A percentile compares a stretch with the other conserved stretches of the same genome.
These are phyloP conservation scores for Netelia melanura DNA, from an alignment of 2,888 invertebrate species.

Conservation along the genomic window DNA sequence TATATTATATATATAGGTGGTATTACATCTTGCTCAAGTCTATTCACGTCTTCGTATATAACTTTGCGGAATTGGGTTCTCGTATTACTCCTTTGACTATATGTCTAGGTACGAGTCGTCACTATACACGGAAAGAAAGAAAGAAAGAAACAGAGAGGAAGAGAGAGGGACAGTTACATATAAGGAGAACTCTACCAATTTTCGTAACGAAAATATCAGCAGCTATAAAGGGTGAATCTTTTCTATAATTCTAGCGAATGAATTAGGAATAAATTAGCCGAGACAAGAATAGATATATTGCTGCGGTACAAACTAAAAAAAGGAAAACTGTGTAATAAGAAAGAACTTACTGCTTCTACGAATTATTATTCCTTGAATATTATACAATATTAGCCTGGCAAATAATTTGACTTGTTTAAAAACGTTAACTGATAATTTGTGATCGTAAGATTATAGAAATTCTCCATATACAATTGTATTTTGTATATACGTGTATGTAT, in stretches of 20 bases:
- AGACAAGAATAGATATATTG: no score
- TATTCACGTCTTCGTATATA: slow-evolving; percentile 42
- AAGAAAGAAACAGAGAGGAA: neutral
- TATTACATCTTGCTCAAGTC: slow-evolving; percentile 16
- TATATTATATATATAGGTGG: slow-evolving; percentile 15
- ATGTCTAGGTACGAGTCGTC: neutral
- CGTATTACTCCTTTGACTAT: slow-evolving; percentile 37
- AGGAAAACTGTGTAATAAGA: no score
- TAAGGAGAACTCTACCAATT: neutral
- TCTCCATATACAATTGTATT: no score
- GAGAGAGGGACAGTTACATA: neutral
- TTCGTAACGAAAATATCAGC: slow-evolving; percentile 5
- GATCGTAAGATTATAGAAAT: no score
- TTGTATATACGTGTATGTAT: neutral
- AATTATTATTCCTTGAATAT: no score
- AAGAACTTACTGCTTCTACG: no score
- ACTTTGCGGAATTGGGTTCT: slow-evolving; percentile 45
- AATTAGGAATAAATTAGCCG: neutral
- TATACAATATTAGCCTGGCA: no score
- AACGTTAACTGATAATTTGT: no score
- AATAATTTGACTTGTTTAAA: no score
- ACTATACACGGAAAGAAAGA: neutral
- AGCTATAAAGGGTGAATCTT: neutral
- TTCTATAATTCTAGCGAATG: neutral
- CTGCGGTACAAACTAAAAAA: no score